Base-by-base conservation (phyloP, 1,140 invertebrate species). In the Solenopsis fugax region DNA sequence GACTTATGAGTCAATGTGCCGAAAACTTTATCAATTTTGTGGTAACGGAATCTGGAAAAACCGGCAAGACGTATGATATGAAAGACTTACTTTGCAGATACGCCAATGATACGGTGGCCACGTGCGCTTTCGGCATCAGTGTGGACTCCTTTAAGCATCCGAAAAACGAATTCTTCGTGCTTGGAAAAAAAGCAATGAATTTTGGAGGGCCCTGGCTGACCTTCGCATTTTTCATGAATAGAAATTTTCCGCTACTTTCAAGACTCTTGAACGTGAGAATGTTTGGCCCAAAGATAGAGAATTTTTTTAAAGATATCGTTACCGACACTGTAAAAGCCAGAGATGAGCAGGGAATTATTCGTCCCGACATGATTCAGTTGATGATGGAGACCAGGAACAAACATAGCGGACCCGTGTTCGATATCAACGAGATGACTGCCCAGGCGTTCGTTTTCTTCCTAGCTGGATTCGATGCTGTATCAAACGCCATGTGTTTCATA, bases 371-470 rank as follows among this genome's bases (percentile, higher is more conserved):
- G 77, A 88, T 89, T n/a, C 82, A 89, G 12, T 48, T 89, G 41
- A 86, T 89, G 88, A 88, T 89, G 82, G 77, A 89, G 2, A 18
- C 64, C 0, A 69, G 50, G 1, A 54, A 86, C 4, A 77, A 76
- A 0, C 29, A 50, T 41, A 5, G 48, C 0, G 24, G 73, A 0
- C n/a, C n/a, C 0, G 1, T 0, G 0, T 16, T 87, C 2, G 41
- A 69, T 0, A 80, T 89, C 73, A 60, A 89, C 0, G 78, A 89
- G 0, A 89, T 89, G 77, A 86, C 87, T 0, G 71, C 56, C 0
- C 82, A 89, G 6, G 88, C 88, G 0, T 89, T 89, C 9, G 0
- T 88, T 5, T 89, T 89, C 29, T 88, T 89, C 29, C 0, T 88
- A 0, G 88, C 24, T 0, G 82, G 77, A 5, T 88, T 77, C 7